These are phyloP conservation scores for Macrophya annulata DNA, from an alignment of 2,888 invertebrate genomes.

Conservation along the genomic window DNA sequence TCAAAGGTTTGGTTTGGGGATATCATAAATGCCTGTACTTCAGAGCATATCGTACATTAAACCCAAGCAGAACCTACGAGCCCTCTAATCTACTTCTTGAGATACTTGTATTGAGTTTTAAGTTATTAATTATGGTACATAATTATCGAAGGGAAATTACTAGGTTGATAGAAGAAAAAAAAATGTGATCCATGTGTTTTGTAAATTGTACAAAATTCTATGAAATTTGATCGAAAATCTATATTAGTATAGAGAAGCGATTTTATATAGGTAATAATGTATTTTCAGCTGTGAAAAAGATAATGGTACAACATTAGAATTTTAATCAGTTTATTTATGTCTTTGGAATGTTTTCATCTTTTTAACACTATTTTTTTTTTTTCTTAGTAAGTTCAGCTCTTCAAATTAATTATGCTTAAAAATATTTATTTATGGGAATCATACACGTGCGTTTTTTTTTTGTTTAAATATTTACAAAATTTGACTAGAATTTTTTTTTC, in stretches of 20 bases:
- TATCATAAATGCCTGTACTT: not conserved
- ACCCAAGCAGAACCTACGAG: not conserved
- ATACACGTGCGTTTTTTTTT: not conserved
- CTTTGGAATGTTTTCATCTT: not conserved
- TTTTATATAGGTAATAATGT: not conserved
- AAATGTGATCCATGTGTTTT: not conserved
- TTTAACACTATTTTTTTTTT: not conserved
- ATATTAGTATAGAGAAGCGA: not conserved
- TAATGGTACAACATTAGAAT: not conserved
- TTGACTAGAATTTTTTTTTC: not conserved
- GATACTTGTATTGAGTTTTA: not conserved
- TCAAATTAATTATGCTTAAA: not conserved
- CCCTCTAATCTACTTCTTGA: not conserved
- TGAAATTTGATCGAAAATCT: not conserved
- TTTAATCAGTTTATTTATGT: conserved; percentile 21
- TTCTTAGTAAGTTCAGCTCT: not conserved
- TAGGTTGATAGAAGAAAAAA: not conserved
- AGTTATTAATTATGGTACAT: not conserved
- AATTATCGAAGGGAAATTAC: not conserved
- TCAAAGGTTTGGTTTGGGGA: not conserved
- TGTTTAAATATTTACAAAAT: not conserved
- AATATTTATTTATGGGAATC: not conserved
- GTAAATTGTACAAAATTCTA: conserved; percentile 14
- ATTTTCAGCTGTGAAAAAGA: not conserved
- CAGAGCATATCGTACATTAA: not conserved